Percentiles rank a stretch among this genome's conserved stretches.
Conservation (phyloP, 2,797 vertebrate species). For the Enteromius paludinosus region DNA sequence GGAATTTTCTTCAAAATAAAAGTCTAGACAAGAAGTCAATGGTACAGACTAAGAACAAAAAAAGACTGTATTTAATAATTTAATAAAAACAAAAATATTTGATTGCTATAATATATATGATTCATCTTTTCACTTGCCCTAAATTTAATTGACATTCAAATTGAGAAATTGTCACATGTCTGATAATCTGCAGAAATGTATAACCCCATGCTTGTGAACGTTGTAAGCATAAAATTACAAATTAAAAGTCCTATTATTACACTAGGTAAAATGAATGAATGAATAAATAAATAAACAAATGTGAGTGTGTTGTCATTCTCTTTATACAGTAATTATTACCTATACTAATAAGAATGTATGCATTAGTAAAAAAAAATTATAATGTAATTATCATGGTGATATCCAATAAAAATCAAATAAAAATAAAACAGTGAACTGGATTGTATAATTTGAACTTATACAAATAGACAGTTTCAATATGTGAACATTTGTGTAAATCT, state of each 20-base stretch:
- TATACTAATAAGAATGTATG: background rate
- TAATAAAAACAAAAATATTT: no score
- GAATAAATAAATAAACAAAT: background rate
- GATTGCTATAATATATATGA: no score
- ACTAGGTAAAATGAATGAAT: background rate
- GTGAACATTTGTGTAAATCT: background rate
- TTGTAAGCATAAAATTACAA: background rate
- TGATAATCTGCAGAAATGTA: background rate
- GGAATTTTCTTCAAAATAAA: slow-evolving; percentile 11
- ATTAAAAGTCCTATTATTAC: background rate
- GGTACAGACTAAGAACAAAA: background rate
- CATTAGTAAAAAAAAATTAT: background rate
- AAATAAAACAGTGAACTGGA: background rate
- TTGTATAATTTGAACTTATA: background rate
- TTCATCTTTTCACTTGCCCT: no score
- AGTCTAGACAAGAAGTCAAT: background rate
- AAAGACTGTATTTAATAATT: no score
- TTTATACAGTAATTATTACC: background rate
- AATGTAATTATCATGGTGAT: background rate
- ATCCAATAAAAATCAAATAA: background rate
- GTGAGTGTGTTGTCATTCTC: background rate
- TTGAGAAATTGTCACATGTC: no score
- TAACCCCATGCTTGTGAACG: background rate
- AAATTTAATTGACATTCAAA: no score
- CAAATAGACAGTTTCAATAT: background rate